These are phyloP conservation scores for Conus canariensis DNA, from an alignment of 2,888 invertebrate species.

Conservation along the genomic window DNA sequence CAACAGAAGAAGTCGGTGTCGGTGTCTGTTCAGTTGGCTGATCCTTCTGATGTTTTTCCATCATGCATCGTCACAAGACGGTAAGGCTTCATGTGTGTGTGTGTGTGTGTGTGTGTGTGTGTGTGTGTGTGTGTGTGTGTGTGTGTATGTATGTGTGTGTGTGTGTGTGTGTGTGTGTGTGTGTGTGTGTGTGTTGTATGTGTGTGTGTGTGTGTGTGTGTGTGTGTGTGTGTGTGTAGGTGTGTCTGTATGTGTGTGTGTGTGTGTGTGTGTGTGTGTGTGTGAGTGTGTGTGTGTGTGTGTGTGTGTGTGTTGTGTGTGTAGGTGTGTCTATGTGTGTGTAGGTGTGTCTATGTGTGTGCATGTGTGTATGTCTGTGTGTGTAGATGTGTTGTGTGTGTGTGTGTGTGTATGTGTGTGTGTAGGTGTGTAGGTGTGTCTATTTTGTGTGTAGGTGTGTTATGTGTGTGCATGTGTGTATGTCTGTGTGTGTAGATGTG, in stretches of 20 bases:
- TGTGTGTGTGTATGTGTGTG: not conserved
- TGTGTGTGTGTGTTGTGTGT: not conserved
- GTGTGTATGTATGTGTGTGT: too few relatives aligned
- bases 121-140: too few relatives aligned
- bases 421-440: not conserved
- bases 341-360: not conserved
- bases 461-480: not conserved
- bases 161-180: too few relatives aligned
- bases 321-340: not conserved
- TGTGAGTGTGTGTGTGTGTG: not conserved
- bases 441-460: not conserved
- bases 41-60: too few relatives aligned
- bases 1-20: too few relatives aligned
- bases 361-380: not conserved
- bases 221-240: not conserved
- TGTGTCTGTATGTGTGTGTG: not conserved
- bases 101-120: too few relatives aligned
- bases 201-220: slow-evolving; percentile 6
- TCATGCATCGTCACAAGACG: too few relatives aligned
- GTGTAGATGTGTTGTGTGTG: not conserved
- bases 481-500: not conserved
- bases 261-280: slow-evolving; percentile 6
- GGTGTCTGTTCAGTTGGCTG: too few relatives aligned
- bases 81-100: too few relatives aligned
- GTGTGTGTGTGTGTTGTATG: too few relatives aligned